Evolutionary conservation across 1,140 invertebrate genomes (phyloP), one percentile per base, ranked within the genome.

Genomic region (Anthonomus grandis): DNA sequence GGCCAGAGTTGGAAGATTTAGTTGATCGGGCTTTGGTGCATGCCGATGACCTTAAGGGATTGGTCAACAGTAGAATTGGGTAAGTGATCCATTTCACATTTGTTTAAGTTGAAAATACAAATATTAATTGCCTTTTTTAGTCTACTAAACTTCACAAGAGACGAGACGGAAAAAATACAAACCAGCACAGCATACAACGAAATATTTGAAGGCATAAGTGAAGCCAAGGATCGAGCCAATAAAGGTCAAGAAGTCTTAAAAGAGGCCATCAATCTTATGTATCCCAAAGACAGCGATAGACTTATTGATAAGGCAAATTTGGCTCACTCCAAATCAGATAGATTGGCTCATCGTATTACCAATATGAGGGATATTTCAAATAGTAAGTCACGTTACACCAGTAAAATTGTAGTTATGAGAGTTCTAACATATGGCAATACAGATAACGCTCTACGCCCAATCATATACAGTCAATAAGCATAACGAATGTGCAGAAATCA

Each of bases 111-210:
- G 17, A 15, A 27, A 47, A 15, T 25, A 47, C n/a, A 27, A 47
- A 5, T 27, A 6, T 27, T 6, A n/a, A 13, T 2, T 27, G 2
- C 22, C 13, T 44, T 55, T 67, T 74, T 36, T 66, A 88, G 86
- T 51, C 66, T 86, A 53, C 88, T 90, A 67, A 82, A 82, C 57
- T 86, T 86, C 1, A 79, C 82, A 25, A 77, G 81, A 31, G 80
- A 83, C 45, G 84, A 88, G 15, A 82, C 83, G 13, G 80, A 81
- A 57, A 85, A 89, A 15, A 72, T 92, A 23, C 80, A 83, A 64
- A 90, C 90, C 1, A 92, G 91, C 34, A 82, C 83, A 47, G 91
- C 87, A 0, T 94, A 93, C 71, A 79, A 89, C 63, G 84, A 85
- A 61, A 93, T 96, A 46, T 82, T 88, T 0, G 79, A 85, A 37